phyloP scores from a whole-genome alignment of 2,797 vertebrate species.

The Galagoides demidoff region DNA sequence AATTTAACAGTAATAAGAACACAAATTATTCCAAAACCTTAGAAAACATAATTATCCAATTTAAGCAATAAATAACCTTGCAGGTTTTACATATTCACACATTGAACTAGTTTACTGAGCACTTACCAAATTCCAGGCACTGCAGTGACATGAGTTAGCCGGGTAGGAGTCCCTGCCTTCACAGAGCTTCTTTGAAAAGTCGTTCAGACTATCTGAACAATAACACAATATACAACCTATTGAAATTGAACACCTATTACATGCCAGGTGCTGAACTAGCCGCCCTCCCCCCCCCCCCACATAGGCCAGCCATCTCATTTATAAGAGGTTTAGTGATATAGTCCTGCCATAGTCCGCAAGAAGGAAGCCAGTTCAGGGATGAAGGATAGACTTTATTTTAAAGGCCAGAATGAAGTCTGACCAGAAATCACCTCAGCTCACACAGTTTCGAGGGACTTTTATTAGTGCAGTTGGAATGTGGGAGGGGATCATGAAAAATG shows the following conservation, averaged over 20 bases:
- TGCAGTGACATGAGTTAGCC: neutral
- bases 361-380: too few species aligned
- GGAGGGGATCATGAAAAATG: too few species aligned
- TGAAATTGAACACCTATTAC: neutral
- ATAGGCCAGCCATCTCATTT: neutral
- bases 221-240: neutral
- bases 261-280: neutral
- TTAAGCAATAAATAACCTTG: neutral
- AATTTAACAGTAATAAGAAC: neutral
- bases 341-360: too few species aligned
- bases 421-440: too few species aligned
- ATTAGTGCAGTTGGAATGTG: too few species aligned
- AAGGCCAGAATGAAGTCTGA: too few species aligned
- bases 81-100: neutral
- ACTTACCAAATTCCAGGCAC: neutral
- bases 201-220: neutral
- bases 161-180: neutral
- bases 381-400: too few species aligned
- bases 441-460: too few species aligned
- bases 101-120: slow-evolving; percentile 4
- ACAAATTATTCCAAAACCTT: slow-evolving; percentile 22
- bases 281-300: neutral
- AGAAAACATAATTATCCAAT: slow-evolving; percentile 15
- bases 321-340: too few species aligned
- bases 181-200: neutral